Evolutionary conservation across 2,888 invertebrate genomes (phyloP).

Genomic region (Scaptomyza tumidula): DNA sequence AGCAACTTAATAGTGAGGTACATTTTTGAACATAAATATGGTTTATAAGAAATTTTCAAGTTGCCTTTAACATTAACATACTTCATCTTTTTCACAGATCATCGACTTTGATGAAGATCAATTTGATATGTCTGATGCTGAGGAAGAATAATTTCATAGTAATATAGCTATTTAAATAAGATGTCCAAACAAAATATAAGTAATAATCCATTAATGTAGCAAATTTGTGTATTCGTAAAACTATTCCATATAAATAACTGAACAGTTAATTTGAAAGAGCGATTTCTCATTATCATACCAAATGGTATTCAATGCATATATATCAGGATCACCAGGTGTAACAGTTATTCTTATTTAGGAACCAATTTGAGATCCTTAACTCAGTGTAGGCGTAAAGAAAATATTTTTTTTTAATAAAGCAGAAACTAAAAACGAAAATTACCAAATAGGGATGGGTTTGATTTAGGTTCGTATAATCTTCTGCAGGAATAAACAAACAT

Average conservation of each 20-base stretch:
- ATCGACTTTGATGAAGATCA: slow-evolving; percentile 83
- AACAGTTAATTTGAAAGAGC: slow-evolving; percentile 6
- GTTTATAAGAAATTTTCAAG: too few relatives aligned
- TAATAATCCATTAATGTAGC: too few relatives aligned
- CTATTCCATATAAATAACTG: neutral
- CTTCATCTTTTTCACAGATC: slow-evolving; percentile 68
- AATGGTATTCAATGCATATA: neutral
- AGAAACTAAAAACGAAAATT: too few relatives aligned
- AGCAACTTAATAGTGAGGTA: slow-evolving; percentile 87
- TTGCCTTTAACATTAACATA: neutral
- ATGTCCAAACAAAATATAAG: too few relatives aligned
- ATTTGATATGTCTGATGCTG: slow-evolving; percentile 79
- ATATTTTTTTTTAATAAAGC: too few relatives aligned
- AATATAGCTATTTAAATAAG: neutral
- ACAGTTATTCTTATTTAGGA: too few relatives aligned
- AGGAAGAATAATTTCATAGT: slow-evolving; percentile 40
- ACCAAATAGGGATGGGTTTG: too few relatives aligned
- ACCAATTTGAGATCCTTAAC: too few relatives aligned
- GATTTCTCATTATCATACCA: slow-evolving; percentile 1
- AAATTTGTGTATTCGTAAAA: neutral
- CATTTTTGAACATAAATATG: neutral
- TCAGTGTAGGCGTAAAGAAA: too few relatives aligned
- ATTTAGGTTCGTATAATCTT: too few relatives aligned
- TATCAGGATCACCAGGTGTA: too few relatives aligned
- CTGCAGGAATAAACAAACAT: too few relatives aligned